A percentile compares a stretch with the other conserved stretches of the same genome.
Evolutionary conservation across 2,888 invertebrate species (phyloP).

Genomic region (Tryphoninae sp.): DNA sequence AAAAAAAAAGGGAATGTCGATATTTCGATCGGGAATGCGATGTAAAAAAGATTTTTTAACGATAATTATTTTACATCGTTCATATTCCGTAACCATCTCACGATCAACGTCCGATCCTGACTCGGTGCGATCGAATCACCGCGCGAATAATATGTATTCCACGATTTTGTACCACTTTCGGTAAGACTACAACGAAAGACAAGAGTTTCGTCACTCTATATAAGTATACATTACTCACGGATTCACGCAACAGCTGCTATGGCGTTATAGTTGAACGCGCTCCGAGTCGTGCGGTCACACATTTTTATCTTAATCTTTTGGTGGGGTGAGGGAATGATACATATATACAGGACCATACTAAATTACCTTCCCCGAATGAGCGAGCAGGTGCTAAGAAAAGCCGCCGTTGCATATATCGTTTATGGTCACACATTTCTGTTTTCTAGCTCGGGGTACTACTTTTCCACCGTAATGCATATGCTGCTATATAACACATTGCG

Average conservation of each 20-base stretch:
- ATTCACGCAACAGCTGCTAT: constrained; percentile 60
- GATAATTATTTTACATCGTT: neutral
- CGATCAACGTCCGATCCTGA: neutral
- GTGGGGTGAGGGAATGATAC: constrained; percentile 1
- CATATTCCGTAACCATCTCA: neutral
- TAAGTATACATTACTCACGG: constrained; percentile 30
- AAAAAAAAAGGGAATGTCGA: too few species aligned
- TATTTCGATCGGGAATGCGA: neutral
- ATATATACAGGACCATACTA: constrained; percentile 40
- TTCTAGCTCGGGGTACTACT: constrained; percentile 36
- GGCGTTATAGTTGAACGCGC: constrained; percentile 56
- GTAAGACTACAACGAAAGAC: constrained; percentile 32
- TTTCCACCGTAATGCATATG: constrained; percentile 52
- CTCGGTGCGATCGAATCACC: constrained; percentile 24
- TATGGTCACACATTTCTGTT: constrained; percentile 61
- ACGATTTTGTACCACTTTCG: constrained; percentile 54
- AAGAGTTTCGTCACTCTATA: constrained; percentile 52
- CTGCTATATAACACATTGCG: neutral
- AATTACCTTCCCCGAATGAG: constrained; percentile 58
- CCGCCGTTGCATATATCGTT: constrained; percentile 51
- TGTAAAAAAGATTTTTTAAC: neutral
- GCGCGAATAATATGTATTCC: constrained; percentile 37
- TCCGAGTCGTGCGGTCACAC: constrained; percentile 61
- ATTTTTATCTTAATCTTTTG: constrained; percentile 60
- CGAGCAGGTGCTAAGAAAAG: constrained; percentile 63